Evolutionary conservation across 2,797 vertebrate genomes (phyloP).

Genomic region (Agapornis canus): DNA sequence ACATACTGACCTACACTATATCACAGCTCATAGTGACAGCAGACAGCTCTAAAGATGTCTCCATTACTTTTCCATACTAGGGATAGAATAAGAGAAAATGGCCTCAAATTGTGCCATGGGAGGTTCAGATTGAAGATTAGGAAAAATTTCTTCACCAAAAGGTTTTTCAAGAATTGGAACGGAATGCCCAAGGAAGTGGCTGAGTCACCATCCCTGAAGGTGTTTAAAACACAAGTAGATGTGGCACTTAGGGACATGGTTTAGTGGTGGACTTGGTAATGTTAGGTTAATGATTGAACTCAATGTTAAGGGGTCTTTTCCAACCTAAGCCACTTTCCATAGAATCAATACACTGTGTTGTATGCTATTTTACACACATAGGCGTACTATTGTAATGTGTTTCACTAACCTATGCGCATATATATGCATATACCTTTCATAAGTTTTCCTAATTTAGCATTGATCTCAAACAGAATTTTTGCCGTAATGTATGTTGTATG

Average conservation of each 20-base stretch:
- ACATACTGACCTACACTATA: neutral
- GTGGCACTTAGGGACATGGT: neutral
- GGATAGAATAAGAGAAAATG: neutral
- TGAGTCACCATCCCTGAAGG: neutral
- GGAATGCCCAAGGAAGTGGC: neutral
- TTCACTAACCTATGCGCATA: neutral
- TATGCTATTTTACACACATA: neutral
- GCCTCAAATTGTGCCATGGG: fast-evolving
- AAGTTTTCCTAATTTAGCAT: neutral
- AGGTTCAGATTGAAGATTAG: neutral
- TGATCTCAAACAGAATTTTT: neutral
- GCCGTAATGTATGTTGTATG: neutral
- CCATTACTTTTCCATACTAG: neutral
- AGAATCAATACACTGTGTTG: neutral
- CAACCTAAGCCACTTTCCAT: neutral
- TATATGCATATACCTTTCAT: neutral
- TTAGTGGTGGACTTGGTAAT: neutral
- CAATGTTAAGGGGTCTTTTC: neutral
- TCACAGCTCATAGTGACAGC: neutral
- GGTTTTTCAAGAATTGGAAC: neutral
- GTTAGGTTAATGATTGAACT: neutral
- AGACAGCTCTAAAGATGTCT: neutral
- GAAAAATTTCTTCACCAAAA: neutral
- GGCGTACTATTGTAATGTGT: neutral
- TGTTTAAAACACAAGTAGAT: fast-evolving